Conservation (phyloP, 1,140 invertebrate species). For the Micrasema minimum region DNA sequence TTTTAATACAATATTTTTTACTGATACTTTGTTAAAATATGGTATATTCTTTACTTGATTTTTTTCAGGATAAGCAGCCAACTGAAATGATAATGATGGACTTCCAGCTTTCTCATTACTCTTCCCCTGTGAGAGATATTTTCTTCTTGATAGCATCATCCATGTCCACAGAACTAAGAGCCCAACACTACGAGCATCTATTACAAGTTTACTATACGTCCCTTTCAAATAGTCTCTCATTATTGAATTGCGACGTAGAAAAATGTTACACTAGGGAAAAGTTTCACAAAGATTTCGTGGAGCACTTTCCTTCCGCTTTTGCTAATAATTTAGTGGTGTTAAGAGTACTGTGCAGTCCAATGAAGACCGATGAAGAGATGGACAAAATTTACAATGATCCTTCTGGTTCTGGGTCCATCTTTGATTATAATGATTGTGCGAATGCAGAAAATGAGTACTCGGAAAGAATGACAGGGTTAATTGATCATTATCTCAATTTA, state of each 20-base stretch:
- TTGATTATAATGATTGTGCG: constrained; percentile 47
- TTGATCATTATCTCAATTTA: constrained; percentile 13
- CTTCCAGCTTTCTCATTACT: constrained; percentile 42
- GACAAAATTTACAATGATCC: constrained; percentile 30
- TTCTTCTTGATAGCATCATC: constrained; percentile 46
- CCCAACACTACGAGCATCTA: constrained; percentile 27
- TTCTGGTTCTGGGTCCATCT: constrained; percentile 23
- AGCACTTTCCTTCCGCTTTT: constrained; percentile 42
- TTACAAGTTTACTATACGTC: constrained; percentile 41
- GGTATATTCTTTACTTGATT: too few relatives aligned
- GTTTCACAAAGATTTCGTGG: constrained; percentile 34
- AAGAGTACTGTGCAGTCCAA: constrained; percentile 41
- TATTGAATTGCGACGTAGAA: constrained; percentile 34
- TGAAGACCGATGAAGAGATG: constrained; percentile 34
- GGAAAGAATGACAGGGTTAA: constrained; percentile 40
- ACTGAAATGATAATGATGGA: constrained; percentile 45
- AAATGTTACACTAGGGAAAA: constrained; percentile 28
- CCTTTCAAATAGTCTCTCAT: constrained; percentile 24
- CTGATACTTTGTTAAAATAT: too few relatives aligned
- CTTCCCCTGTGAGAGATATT: constrained; percentile 48
- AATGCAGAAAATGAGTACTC: constrained; percentile 44
- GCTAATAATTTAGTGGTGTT: constrained; percentile 32
- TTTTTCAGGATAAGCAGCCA: constrained; percentile 42
- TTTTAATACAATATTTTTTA: too few relatives aligned
- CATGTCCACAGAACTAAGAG: constrained; percentile 23